Conservation (phyloP, 2,113 vertebrate genomes). For the Semnornis frantzii region DNA sequence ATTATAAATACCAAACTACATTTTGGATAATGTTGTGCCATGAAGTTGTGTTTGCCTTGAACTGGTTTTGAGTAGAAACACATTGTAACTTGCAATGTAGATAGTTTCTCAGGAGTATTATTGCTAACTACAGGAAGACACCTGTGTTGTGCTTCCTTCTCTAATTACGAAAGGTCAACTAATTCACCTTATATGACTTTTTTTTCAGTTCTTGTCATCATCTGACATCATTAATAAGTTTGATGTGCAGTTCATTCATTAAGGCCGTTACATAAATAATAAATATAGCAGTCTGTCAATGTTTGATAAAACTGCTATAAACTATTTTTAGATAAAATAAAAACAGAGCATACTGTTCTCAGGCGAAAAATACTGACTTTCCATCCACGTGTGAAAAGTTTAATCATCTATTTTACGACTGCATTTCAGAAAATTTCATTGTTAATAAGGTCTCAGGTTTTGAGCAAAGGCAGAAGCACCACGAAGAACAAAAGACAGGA, state of each 20-base stretch:
- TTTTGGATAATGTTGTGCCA: background rate
- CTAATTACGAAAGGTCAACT: constrained; percentile 63
- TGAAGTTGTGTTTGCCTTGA: constrained; percentile 19
- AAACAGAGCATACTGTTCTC: background rate
- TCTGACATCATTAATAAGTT: constrained; percentile 46
- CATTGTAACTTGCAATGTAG: constrained; percentile 19
- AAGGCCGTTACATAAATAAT: constrained; percentile 59
- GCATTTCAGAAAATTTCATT: constrained; percentile 1
- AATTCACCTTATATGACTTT: constrained; percentile 9
- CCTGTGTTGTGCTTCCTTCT: constrained; percentile 61
- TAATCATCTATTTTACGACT: background rate
- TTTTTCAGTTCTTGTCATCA: constrained; percentile 57
- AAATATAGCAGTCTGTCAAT: constrained; percentile 58
- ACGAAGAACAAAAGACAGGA: background rate
- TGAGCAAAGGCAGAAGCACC: background rate
- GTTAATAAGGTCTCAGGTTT: background rate
- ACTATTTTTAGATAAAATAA: background rate
- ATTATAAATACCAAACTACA: constrained; percentile 44
- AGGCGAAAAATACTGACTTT: background rate
- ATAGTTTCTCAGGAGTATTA: constrained; percentile 53
- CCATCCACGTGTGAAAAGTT: background rate
- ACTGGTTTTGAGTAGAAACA: constrained; percentile 70
- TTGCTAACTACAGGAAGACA: constrained; percentile 66
- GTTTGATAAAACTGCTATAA: constrained; percentile 49
- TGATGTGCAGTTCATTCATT: constrained; percentile 58